phyloP scores from a whole-genome alignment of 2,888 invertebrate genomes.

The Hypsopygia costalis region DNA sequence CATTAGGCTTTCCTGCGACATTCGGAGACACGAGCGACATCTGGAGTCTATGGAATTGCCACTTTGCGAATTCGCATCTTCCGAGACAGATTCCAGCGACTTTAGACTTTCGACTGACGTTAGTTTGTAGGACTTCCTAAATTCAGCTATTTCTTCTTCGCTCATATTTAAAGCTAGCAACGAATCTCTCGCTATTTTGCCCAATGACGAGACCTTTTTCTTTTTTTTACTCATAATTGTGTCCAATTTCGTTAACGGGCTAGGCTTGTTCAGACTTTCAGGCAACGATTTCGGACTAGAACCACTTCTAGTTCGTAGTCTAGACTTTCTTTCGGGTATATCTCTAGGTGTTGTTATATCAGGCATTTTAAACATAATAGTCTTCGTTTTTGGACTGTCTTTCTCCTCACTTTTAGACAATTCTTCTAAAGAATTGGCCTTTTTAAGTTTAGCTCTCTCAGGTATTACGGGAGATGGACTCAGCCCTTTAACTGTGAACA shows the following conservation, averaged over 20 bases:
- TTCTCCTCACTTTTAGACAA: slow-evolving; percentile 42
- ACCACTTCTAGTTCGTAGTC: slow-evolving; percentile 56
- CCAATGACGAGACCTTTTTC: slow-evolving; percentile 64
- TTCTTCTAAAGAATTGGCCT: slow-evolving; percentile 63
- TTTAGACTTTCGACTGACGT: slow-evolving; percentile 67
- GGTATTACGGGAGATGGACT: slow-evolving; percentile 57
- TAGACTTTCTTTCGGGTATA: slow-evolving; percentile 57
- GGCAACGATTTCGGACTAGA: slow-evolving; percentile 74
- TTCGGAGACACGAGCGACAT: slow-evolving; percentile 58
- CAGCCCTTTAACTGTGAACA: slow-evolving; percentile 45
- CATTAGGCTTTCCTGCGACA: slow-evolving; percentile 70
- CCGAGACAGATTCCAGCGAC: slow-evolving; percentile 70
- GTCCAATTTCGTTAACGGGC: slow-evolving; percentile 56
- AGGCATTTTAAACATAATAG: slow-evolving; percentile 64
- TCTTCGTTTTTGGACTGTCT: slow-evolving; percentile 50
- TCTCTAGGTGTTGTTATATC: slow-evolving; percentile 62
- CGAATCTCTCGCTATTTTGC: slow-evolving; percentile 71
- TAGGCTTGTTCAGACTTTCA: slow-evolving; percentile 62
- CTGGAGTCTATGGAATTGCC: slow-evolving; percentile 65
- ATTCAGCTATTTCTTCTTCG: slow-evolving; percentile 70
- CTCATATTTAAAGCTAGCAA: slow-evolving; percentile 69
- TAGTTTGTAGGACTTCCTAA: slow-evolving; percentile 61
- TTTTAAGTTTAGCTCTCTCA: slow-evolving; percentile 62
- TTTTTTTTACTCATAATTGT: slow-evolving; percentile 52
- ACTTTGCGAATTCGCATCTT: slow-evolving; percentile 67